These are phyloP conservation scores for Phrynocephalus versicolor DNA, from an alignment of 2,113 vertebrate species.

Conservation along the genomic window DNA sequence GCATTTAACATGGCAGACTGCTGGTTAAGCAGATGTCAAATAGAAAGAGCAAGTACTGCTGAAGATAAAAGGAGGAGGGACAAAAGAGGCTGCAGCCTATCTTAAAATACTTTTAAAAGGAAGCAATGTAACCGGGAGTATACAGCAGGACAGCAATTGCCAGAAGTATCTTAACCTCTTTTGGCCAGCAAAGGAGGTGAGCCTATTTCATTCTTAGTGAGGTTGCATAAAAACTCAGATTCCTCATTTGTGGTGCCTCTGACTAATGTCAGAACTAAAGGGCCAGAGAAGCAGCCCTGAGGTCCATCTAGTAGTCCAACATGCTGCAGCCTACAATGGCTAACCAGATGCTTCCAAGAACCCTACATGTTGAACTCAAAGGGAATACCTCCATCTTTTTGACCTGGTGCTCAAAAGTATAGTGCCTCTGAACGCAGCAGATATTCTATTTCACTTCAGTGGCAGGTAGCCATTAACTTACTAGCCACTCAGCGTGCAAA, in stretches of 20 bases:
- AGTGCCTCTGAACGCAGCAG: background rate
- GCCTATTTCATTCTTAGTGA: background rate
- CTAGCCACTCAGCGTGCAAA: no score
- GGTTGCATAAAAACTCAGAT: background rate
- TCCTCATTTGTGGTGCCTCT: background rate
- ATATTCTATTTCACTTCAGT: background rate
- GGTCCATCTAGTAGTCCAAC: background rate
- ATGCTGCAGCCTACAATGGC: background rate
- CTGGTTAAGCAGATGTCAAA: background rate
- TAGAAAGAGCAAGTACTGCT: background rate
- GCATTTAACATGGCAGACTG: background rate
- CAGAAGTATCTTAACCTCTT: background rate
- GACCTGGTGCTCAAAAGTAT: background rate
- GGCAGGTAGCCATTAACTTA: background rate
- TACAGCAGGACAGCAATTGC: background rate
- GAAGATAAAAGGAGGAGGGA: background rate
- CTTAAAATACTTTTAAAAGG: background rate
- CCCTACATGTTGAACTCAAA: background rate
- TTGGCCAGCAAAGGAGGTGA: background rate
- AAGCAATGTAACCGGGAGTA: no score
- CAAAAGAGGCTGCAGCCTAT: background rate
- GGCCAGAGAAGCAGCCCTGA: background rate
- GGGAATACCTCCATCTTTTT: background rate
- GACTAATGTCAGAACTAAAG: background rate
- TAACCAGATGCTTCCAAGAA: background rate